phyloP scores from a whole-genome alignment of 1,140 invertebrate species.

The Belonocnema kinseyi region DNA sequence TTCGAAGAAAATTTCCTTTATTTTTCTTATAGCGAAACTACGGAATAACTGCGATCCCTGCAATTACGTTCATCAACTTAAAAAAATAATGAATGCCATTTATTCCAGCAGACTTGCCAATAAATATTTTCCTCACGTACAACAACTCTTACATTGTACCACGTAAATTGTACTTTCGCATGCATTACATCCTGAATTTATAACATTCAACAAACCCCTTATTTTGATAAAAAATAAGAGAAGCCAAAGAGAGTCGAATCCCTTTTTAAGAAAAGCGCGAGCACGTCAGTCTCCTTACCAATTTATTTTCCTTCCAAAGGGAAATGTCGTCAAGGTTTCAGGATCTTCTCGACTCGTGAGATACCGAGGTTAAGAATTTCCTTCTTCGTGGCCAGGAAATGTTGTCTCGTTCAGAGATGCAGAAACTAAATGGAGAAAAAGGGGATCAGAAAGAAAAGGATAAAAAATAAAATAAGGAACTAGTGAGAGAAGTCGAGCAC shows the following conservation, averaged over 20 bases:
- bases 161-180: neutral
- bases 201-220: slow-evolving; percentile 24
- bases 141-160: neutral
- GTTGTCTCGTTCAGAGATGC: neutral
- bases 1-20: too few species aligned
- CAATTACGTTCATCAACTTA: neutral
- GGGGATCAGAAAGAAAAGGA: neutral
- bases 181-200: slow-evolving; percentile 9
- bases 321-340: slow-evolving; percentile 27
- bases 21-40: too few species aligned
- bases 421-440: neutral
- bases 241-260: slow-evolving; percentile 14
- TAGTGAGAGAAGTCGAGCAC: too few species aligned
- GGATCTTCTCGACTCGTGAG: slow-evolving; percentile 15
- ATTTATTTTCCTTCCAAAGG: slow-evolving; percentile 21
- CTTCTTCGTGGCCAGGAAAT: neutral
- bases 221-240: slow-evolving; percentile 11
- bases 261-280: slow-evolving; percentile 10
- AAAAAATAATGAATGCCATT: neutral
- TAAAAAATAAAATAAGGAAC: neutral
- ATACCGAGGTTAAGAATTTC: slow-evolving; percentile 3
- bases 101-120: neutral
- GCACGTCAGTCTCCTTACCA: slow-evolving; percentile 9
- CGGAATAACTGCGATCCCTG: too few species aligned
- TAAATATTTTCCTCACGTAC: slow-evolving; percentile 28